Evolutionary conservation across 2,797 vertebrate genomes (phyloP), one percentile per base, ranked within the genome.

Genomic region (Falco naumanni): DNA sequence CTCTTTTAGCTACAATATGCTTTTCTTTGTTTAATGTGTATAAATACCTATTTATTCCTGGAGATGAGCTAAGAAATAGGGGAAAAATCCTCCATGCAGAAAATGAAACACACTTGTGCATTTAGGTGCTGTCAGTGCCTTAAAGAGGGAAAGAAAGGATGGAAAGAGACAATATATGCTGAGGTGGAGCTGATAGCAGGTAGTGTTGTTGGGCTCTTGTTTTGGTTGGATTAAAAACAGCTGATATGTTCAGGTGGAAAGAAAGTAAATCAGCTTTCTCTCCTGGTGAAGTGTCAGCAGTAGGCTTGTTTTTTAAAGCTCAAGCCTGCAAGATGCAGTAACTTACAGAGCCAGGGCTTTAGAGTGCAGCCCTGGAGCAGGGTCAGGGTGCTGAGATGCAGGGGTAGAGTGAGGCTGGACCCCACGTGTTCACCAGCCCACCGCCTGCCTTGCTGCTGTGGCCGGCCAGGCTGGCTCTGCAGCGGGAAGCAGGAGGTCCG

Each of bases 401-500:
- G 37, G 39, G 51, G 33, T 4, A 4, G 11, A 13, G 16, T 22
- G 47, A 54, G 14, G 14, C 22, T 57, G 48, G 25, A 29, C 5
- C 7, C 16, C 1, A 1, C 1, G 0, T 29, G 6, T 31, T 54
- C 54, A 22, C 28, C 22, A 37, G 26, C 26, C 20, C 0, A 0
- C 53, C 39, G n/a, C 56, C 29, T 56, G 56, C 21, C 61, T 65
- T 16, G 6, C 45, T 34, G 1, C 41, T 16, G 20, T 1, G 6
- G 26, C 26, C 43, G 31, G 37, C 5, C 14, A 29, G 18, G 22
- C 9, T 0, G 0, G 16, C 11, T 51, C 22, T n/a, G 18, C 54
- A 47, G 41, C 22, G 28, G 20, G 45, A 56, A 37, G 17, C 41
- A 2, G 25, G 54, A 68, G 48, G 5, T 18, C 48, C 28, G 29